Conservation (phyloP, 2,888 invertebrate species). For the Tetranychus truncatus region DNA sequence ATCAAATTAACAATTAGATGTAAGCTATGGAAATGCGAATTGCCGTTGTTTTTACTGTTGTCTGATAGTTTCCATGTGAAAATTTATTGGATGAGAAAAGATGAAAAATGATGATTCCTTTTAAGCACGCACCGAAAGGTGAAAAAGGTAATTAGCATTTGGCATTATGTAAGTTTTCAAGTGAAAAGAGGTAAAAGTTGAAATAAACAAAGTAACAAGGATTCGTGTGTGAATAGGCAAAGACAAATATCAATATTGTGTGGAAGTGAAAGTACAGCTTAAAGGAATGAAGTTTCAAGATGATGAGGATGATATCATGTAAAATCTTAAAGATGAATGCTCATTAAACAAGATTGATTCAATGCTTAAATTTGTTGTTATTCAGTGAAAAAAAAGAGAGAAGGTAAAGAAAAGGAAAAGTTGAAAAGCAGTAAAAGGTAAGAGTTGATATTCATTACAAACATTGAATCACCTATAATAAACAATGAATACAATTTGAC, state of each 20-base stretch:
- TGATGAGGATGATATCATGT: neutral
- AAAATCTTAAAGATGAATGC: constrained; percentile 1
- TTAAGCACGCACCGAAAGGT: neutral
- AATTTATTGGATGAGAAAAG: neutral
- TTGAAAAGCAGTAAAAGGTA: neutral
- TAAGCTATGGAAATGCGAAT: neutral
- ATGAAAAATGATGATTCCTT: neutral
- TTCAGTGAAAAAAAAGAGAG: neutral
- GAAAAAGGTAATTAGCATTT: neutral
- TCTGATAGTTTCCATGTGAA: neutral
- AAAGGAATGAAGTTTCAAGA: constrained; percentile 4
- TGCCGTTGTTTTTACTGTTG: neutral
- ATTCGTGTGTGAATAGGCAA: neutral
- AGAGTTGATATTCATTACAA: neutral
- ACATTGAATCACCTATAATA: neutral
- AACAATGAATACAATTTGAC: constrained; percentile 1
- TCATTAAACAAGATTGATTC: constrained; percentile 1
- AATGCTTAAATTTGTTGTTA: neutral
- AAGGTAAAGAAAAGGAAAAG: neutral
- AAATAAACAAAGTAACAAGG: neutral
- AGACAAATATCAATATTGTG: neutral
- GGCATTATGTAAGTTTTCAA: neutral
- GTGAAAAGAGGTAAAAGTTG: neutral
- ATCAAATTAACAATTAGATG: constrained; percentile 1
- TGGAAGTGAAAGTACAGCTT: neutral